Evolutionary conservation across 2,113 vertebrate genomes (phyloP), one percentile per base, ranked within the genome.

Genomic region (Gopherus evgoodei): DNA sequence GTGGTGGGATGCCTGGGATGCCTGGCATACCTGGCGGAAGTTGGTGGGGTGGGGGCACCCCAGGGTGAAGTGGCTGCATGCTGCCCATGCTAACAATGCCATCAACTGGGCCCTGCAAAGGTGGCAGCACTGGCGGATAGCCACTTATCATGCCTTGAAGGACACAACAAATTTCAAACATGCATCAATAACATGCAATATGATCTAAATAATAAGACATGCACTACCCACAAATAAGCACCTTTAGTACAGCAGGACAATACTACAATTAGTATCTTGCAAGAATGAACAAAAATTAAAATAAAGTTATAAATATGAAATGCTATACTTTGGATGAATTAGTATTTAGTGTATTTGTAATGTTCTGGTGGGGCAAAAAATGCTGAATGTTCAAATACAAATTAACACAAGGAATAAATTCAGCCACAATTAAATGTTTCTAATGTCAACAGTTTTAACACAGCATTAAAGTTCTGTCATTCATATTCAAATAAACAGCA

Each of bases 21-120:
- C 98, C 98, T 93, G 98, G 98, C 98, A 99, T 98, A 99, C 98
- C 97, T 97, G 98, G 98, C 93, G 98, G 98, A 98, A 99, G 98
- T 98, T 99, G 99, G 96, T 98, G 99, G 98, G 99, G 98, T 98
- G 98, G 98, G 96, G 98, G 98, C 98, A 99, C 97, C 99, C 99
- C 98, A 98, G 98, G 99, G 98, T 98, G 99, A 99, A 99, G 99
- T 98, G 98, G 98, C 98, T 98, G 98, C 98, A 99, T 99, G 99
- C 98, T 99, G 98, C 98, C 98, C 99, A 99, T 98, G 99, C 98
- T 99, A 99, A 99, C 97, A 99, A 99, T 99, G 98, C 99, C 99
- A 98, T 99, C 98, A 98, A 99, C 97, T 98, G 98, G 98, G 98
- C 98, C 98, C 98, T 98, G 98, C 97, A 97, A 98, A 98, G 98